Base-by-base conservation (phyloP, 1,140 invertebrate genomes). In the Drosophila busckii region DNA sequence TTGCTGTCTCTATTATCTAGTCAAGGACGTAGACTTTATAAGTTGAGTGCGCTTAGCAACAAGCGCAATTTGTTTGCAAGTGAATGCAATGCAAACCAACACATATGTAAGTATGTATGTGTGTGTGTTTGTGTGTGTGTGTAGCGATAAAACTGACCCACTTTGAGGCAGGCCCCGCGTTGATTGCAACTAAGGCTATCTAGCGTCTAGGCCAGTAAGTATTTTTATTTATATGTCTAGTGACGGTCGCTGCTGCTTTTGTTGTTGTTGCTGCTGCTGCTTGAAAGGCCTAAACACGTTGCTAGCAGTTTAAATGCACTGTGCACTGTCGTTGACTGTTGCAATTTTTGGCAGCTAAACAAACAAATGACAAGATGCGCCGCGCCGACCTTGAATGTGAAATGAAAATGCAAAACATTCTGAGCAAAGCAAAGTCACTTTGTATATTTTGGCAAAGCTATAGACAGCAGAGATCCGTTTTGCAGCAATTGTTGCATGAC, bases 81-180 rank as follows among this genome's bases (percentile, higher is more conserved):
- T 40, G 44, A 40, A 35, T 60, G 37, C 54, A 42, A 53, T 13
- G 15, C 12, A 17, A 9, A 22, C 23, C 15, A n/a, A 16, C 19
- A 26, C 34, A 40, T 29, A 34, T 12, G 37, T 12, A 37, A 48
- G 32, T 6, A 58, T 23, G 7, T 8, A 12, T 6, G 22, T 29
- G 28, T 61, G 58, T 62, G 52, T 61, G 56, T 56, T 49, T 35
- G 48, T 59, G 35, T 46, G 44, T 37, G 6, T 32, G 13, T 28
- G 19, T 20, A 45, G 62, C 71, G 71, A 76, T 78, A 76, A 78
- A 76, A 78, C 62, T 76, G 71, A 76, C 71, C 71, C 71, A 76
- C 67, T 76, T 76, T 70, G 3, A n/a, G 32, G 38, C 31, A 20
- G 44, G 32, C 19, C 10, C 9, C n/a, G 16, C 34, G 12, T n/a